phyloP scores from a whole-genome alignment of 2,888 invertebrate genomes.

The Anthoptus insignis region DNA sequence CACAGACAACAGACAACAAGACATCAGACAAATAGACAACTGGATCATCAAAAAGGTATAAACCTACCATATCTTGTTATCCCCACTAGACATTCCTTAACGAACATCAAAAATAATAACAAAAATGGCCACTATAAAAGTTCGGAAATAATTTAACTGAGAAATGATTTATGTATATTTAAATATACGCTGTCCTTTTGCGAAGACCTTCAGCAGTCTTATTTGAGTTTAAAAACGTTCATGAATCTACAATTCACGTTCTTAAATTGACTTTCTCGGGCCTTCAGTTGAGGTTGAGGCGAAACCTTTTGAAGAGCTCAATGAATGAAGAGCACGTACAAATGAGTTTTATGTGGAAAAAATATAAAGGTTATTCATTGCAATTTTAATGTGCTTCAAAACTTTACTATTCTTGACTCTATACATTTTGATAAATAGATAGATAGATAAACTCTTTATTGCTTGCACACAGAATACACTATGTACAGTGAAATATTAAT shows the following conservation, averaged over 20 bases:
- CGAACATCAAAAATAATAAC: conserved; percentile 4
- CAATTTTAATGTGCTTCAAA: too few species aligned
- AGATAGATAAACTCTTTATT: too few species aligned
- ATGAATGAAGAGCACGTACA: conserved; percentile 61
- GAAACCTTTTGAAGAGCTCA: conserved; percentile 67
- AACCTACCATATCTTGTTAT: not conserved
- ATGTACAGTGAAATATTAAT: too few species aligned
- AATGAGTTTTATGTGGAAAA: conserved; percentile 2
- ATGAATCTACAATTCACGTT: conserved; percentile 57
- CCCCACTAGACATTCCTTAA: not conserved
- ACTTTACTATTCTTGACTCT: too few species aligned
- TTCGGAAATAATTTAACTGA: conserved; percentile 21
- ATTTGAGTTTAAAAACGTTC: conserved; percentile 21
- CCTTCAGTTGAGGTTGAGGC: conserved; percentile 56
- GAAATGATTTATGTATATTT: conserved; percentile 31
- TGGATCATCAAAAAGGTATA: too few species aligned
- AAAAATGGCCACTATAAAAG: conserved; percentile 1
- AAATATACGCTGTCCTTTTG: conserved; percentile 24
- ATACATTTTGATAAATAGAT: too few species aligned
- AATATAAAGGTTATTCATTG: too few species aligned
- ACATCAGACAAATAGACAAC: too few species aligned
- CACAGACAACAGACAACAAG: too few species aligned
- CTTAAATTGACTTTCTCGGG: conserved; percentile 67
- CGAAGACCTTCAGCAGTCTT: conserved; percentile 18
- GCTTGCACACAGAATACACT: too few species aligned